These are phyloP conservation scores for Argyresthia goedartella DNA, from an alignment of 2,888 invertebrate genomes.

Conservation along the genomic window DNA sequence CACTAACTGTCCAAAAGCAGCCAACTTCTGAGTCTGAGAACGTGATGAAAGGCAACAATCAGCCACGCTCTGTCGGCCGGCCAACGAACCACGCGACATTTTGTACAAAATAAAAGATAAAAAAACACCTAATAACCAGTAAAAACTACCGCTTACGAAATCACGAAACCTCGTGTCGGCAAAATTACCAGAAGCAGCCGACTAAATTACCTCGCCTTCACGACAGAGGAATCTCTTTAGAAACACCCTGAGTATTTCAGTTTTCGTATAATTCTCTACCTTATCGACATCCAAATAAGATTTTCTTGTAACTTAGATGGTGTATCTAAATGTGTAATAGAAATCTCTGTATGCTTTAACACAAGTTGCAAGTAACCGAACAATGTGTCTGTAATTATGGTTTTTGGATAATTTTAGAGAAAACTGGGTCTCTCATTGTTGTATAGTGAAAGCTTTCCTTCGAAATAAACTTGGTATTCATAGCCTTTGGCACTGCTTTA, in stretches of 20 bases:
- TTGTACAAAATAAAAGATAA: conserved; percentile 39
- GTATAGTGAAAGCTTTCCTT: conserved; percentile 16
- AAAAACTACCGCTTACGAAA: conserved; percentile 41
- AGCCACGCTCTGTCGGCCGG: conserved; percentile 29
- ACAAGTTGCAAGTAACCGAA: not conserved
- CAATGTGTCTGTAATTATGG: conserved; percentile 17
- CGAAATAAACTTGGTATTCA: conserved; percentile 7
- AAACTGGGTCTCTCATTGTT: conserved; percentile 19
- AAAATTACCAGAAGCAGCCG: conserved; percentile 29
- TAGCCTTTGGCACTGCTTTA: too few relatives aligned
- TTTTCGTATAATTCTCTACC: not conserved
- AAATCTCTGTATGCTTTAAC: not conserved
- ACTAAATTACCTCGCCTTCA: conserved; percentile 32
- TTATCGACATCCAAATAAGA: not conserved
- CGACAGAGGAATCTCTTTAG: not conserved
- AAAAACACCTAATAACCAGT: conserved; percentile 21
- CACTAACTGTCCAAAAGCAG: conserved; percentile 4
- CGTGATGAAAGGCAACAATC: not conserved
- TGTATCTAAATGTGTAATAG: not conserved
- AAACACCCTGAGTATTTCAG: not conserved
- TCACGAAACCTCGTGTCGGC: conserved; percentile 56
- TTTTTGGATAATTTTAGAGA: conserved; percentile 21
- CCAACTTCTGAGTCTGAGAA: conserved; percentile 6
- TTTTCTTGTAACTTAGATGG: not conserved
- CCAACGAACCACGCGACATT: conserved; percentile 40